phyloP scores from a whole-genome alignment of 2,888 invertebrate species.

The Timandra comae region DNA sequence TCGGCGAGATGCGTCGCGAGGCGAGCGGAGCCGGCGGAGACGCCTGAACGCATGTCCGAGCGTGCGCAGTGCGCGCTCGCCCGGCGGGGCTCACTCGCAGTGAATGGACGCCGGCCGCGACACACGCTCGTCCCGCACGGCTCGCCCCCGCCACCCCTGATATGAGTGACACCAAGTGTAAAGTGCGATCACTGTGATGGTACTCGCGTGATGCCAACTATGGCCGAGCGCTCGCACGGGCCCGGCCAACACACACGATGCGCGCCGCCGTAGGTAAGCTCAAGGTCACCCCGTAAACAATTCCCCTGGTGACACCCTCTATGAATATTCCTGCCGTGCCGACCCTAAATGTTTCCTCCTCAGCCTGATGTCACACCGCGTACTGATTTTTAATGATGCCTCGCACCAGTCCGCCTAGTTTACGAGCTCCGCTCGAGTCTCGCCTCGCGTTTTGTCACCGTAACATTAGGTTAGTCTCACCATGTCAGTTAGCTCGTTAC shows the following conservation, averaged over 20 bases:
- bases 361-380: too few relatives aligned
- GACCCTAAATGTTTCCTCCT: conserved; percentile 4
- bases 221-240: conserved; percentile 61
- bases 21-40: conserved; percentile 36
- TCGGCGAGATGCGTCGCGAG: conserved; percentile 46
- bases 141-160: conserved; percentile 29
- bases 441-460: too few relatives aligned
- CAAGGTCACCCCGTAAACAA: conserved; percentile 61
- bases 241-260: conserved; percentile 64
- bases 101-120: conserved; percentile 54
- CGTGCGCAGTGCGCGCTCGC: conserved; percentile 54
- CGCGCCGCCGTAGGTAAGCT: conserved; percentile 63
- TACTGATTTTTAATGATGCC: too few relatives aligned
- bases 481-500: too few relatives aligned
- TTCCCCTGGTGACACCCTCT: conserved; percentile 30
- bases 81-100: conserved; percentile 59
- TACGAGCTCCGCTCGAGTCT: too few relatives aligned
- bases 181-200: conserved; percentile 48
- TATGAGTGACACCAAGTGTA: conserved; percentile 54
- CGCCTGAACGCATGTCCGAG: conserved; percentile 55
- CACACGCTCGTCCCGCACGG: conserved; percentile 39
- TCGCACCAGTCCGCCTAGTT: too few relatives aligned
- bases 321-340: conserved; percentile 32
- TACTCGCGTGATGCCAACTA: conserved; percentile 50
- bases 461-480: too few relatives aligned